phyloP scores from a whole-genome alignment of 2,888 invertebrate species.

The Scaptomyza flava region DNA sequence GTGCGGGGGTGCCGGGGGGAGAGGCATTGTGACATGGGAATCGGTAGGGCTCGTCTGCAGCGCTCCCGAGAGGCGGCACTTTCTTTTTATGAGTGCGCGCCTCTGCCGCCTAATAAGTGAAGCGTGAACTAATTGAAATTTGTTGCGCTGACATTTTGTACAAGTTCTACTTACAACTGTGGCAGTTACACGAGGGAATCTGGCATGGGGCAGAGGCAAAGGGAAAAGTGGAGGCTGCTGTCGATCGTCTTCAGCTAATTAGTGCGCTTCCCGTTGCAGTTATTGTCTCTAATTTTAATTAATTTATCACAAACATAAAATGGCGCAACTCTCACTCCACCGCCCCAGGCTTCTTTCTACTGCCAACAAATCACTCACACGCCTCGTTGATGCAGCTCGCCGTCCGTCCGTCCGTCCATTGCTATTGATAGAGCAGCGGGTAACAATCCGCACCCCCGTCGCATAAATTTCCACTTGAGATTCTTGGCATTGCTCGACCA shows the following conservation, averaged over 20 bases:
- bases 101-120: constrained; percentile 70
- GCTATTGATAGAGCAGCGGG: constrained; percentile 42
- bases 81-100: constrained; percentile 70
- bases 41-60: constrained; percentile 24
- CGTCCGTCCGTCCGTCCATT: too few relatives aligned
- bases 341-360: not conserved
- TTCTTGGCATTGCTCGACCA: constrained; percentile 65
- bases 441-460: constrained; percentile 23
- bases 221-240: constrained; percentile 24
- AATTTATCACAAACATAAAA: constrained; percentile 78
- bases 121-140: constrained; percentile 83
- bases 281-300: constrained; percentile 78
- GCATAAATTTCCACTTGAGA: constrained; percentile 74
- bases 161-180: constrained; percentile 65
- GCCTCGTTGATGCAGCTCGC: constrained; percentile 65
- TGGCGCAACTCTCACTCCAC: constrained; percentile 58
- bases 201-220: constrained; percentile 3
- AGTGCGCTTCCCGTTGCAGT: constrained; percentile 71
- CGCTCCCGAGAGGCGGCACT: constrained; percentile 56
- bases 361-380: constrained; percentile 68
- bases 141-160: constrained; percentile 79
- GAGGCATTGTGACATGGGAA: constrained; percentile 38
- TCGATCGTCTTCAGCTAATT: constrained; percentile 75
- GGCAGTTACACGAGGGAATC: not conserved
- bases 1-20: not conserved